phyloP scores from a whole-genome alignment of 2,113 vertebrate genomes.

The Isichthys henryi region DNA sequence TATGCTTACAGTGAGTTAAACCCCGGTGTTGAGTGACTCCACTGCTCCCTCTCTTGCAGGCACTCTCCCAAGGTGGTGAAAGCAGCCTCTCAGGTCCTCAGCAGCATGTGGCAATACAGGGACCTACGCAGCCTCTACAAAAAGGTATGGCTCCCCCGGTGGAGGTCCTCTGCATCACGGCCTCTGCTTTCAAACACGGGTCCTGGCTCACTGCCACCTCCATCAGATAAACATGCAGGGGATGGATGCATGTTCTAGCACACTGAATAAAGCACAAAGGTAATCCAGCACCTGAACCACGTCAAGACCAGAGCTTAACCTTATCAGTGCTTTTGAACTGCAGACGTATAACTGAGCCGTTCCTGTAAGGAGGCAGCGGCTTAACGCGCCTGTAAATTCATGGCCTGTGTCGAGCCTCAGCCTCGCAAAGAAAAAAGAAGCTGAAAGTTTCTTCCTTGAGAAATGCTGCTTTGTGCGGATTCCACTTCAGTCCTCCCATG shows the following conservation, averaged over 20 bases:
- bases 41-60: slow-evolving; percentile 56
- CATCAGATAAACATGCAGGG: neutral
- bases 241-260: neutral
- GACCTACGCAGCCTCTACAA: slow-evolving; percentile 98
- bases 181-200: neutral
- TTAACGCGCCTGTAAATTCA: neutral
- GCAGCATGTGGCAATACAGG: slow-evolving; percentile 99
- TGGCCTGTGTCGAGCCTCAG: neutral
- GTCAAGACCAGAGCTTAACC: neutral
- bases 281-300: neutral
- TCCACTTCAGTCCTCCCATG: neutral
- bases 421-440: neutral
- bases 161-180: neutral
- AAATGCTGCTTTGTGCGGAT: neutral
- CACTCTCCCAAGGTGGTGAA: slow-evolving; percentile 98
- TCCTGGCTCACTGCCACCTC: neutral
- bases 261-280: neutral
- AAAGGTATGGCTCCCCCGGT: slow-evolving; percentile 67
- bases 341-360: neutral
- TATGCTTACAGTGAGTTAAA: neutral
- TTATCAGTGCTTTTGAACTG: neutral
- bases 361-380: neutral
- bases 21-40: neutral
- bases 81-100: slow-evolving; percentile 96
- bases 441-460: neutral